These are phyloP conservation scores for Drosophila mercatorum DNA, from an alignment of 2,888 invertebrate genomes.

Conservation along the genomic window DNA sequence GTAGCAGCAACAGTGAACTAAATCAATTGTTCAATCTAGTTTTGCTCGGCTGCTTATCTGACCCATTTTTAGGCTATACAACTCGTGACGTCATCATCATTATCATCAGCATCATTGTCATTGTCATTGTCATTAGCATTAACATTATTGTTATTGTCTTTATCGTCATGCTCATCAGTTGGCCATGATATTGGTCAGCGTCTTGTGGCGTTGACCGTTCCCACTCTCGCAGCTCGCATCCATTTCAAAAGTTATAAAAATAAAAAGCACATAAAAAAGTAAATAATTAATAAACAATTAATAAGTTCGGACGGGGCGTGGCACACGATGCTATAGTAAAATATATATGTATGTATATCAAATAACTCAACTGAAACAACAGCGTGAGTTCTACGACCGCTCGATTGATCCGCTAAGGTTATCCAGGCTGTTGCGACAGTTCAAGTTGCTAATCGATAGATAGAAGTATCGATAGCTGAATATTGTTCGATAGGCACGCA, in stretches of 20 bases:
- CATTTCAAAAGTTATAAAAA: slow-evolving; percentile 37
- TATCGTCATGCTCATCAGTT: slow-evolving; percentile 14
- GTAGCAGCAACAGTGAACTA: not conserved
- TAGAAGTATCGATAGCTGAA: slow-evolving; percentile 8
- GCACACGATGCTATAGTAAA: not conserved
- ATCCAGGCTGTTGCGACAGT: not conserved
- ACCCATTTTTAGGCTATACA: slow-evolving; percentile 55
- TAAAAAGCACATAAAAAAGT: slow-evolving; percentile 22
- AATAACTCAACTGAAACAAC: slow-evolving; percentile 10
- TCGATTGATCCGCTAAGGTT: slow-evolving; percentile 21
- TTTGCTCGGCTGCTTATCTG: slow-evolving; percentile 69
- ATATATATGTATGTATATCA: not conserved
- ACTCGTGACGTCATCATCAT: slow-evolving; percentile 21
- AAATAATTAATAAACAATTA: slow-evolving; percentile 58
- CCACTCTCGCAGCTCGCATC: slow-evolving; percentile 15
- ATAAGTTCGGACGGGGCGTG: slow-evolving; percentile 41
- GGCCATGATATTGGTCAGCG: slow-evolving; percentile 47
- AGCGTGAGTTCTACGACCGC: slow-evolving; percentile 35
- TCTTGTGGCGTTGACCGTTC: slow-evolving; percentile 14
- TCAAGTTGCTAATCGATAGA: slow-evolving; percentile 1
- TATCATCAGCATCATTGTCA: slow-evolving; percentile 1
- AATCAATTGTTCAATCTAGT: not conserved
- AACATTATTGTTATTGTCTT: slow-evolving; percentile 3
- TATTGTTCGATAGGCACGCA: not conserved
- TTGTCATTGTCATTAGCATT: not conserved